Conservation (phyloP, 2,113 vertebrate genomes). For the Heteronetta atricapilla region DNA sequence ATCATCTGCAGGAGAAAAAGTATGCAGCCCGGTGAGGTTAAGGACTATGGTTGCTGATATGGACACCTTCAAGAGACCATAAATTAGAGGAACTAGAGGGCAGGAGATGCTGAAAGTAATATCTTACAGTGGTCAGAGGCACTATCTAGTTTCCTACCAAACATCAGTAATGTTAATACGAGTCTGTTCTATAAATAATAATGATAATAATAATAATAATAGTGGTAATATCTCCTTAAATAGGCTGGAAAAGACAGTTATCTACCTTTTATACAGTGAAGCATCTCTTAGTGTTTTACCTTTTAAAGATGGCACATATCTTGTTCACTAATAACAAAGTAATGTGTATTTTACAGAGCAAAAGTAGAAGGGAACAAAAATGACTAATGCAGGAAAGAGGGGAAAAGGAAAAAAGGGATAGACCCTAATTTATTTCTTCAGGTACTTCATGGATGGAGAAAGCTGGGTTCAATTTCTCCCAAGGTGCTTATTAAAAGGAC, state of each 20-base stretch:
- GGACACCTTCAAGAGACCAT: not conserved
- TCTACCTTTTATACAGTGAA: not conserved
- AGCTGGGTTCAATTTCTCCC: not conserved
- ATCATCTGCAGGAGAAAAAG: not conserved
- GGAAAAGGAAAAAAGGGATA: not conserved
- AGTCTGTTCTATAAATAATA: not conserved
- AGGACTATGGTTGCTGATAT: not conserved
- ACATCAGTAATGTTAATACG: not conserved
- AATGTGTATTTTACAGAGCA: not conserved
- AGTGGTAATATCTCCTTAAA: not conserved
- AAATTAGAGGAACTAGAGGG: not conserved
- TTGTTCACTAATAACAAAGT: not conserved
- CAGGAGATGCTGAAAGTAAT: not conserved
- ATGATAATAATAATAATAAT: not conserved
- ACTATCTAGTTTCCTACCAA: not conserved
- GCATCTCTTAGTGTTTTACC: not conserved
- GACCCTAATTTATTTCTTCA: not conserved
- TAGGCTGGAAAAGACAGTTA: not conserved
- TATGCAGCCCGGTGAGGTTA: not conserved
- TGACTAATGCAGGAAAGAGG: not conserved
- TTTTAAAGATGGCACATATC: not conserved
- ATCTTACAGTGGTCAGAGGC: not conserved
- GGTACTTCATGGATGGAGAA: not conserved
- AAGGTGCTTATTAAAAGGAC: not conserved
- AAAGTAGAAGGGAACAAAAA: not conserved